Evolutionary conservation across 2,113 vertebrate genomes (phyloP).

Genomic region (Menidia beryllina): DNA sequence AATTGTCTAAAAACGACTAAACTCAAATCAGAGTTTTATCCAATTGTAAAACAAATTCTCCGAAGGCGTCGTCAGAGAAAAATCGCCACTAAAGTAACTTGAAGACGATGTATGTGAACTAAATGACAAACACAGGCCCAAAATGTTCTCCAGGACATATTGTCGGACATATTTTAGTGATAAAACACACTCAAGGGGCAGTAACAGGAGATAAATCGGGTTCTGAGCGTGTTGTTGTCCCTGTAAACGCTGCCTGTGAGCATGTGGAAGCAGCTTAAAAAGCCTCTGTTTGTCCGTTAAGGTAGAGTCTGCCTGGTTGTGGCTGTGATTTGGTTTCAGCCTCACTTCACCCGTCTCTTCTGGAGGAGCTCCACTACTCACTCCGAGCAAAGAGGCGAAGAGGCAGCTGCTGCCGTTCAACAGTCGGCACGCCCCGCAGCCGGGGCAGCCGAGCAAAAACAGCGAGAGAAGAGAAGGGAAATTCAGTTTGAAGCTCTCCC

Average conservation of each 20-base stretch:
- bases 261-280: neutral
- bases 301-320: neutral
- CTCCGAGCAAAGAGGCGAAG: constrained; percentile 5
- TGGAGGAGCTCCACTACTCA: constrained; percentile 13
- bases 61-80: no score
- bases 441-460: constrained; percentile 10
- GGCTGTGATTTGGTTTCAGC: constrained; percentile 11
- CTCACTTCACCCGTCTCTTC: constrained; percentile 15
- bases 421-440: neutral
- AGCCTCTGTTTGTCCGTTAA: neutral
- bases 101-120: no score
- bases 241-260: neutral
- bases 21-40: no score
- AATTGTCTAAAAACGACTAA: no score
- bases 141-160: no score
- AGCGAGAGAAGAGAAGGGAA: neutral
- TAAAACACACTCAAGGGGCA: no score
- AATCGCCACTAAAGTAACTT: no score
- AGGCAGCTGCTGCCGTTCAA: neutral
- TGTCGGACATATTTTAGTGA: no score
- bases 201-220: neutral
- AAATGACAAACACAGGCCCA: no score
- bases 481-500: constrained; percentile 24
- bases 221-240: neutral
- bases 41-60: no score